A percentile compares a stretch with the other conserved stretches of the same genome.
These are phyloP conservation scores for Stictocephala bisonia DNA, from an alignment of 2,888 invertebrate species.

Conservation along the genomic window DNA sequence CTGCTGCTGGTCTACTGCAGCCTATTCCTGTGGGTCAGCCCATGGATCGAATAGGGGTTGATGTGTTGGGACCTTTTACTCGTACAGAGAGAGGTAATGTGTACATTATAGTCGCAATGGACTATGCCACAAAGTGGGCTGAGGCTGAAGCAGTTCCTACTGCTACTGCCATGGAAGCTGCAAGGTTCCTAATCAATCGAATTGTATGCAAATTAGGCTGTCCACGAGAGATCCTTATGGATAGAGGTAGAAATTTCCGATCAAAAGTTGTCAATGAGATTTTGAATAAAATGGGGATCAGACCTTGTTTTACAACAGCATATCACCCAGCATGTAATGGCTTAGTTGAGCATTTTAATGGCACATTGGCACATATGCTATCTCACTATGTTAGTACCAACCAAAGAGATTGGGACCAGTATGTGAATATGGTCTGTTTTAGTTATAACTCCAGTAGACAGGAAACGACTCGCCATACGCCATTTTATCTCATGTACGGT, in stretches of 20 bases:
- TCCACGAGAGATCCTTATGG: neutral
- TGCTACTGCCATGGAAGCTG: neutral
- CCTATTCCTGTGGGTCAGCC: conserved; percentile 12
- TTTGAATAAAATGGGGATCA: neutral
- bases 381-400: conserved; percentile 8
- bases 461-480: conserved; percentile 5
- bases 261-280: neutral
- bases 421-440: conserved; percentile 1
- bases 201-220: conserved; percentile 19
- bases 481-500: conserved; percentile 5
- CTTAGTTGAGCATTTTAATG: conserved; percentile 17
- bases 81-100: neutral
- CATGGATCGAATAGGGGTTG: conserved; percentile 16
- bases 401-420: conserved; percentile 17
- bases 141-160: conserved; percentile 14
- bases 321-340: conserved; percentile 20
- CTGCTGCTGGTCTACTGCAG: conserved; percentile 1
- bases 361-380: conserved; percentile 13
- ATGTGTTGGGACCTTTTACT: conserved; percentile 9
- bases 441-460: neutral
- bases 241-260: neutral
- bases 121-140: conserved; percentile 15
- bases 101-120: conserved; percentile 11
- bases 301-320: conserved; percentile 14
- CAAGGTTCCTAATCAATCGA: conserved; percentile 3